Percentiles rank a stretch among this genome's conserved stretches.
These are phyloP conservation scores for Patiria pectinifera DNA, from an alignment of 53 echinoderm and acorn worm species.

Conservation along the genomic window DNA sequence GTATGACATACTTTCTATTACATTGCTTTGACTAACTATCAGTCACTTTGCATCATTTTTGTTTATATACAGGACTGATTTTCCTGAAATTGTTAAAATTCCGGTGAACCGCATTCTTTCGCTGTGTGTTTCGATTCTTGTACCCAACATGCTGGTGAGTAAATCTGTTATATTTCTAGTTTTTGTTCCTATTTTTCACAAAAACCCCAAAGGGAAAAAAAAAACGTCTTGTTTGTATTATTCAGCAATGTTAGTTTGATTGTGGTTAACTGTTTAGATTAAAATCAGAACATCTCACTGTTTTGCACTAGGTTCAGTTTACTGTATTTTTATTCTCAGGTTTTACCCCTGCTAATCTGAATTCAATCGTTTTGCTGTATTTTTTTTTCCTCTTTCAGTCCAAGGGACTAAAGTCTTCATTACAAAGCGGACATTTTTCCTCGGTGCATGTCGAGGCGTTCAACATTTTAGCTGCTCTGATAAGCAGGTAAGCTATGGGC, in stretches of 20 bases:
- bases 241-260: too few relatives aligned
- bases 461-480: slow-evolving; percentile 70
- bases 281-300: too few relatives aligned
- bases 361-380: not conserved
- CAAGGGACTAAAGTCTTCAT: slow-evolving; percentile 63
- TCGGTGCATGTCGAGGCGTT: slow-evolving; percentile 74
- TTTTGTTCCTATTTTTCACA: not conserved
- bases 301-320: too few relatives aligned
- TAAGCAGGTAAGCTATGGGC: slow-evolving; percentile 70
- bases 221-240: too few relatives aligned
- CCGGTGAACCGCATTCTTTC: slow-evolving; percentile 77
- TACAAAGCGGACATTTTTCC: slow-evolving; percentile 70
- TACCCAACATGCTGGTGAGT: slow-evolving; percentile 84
- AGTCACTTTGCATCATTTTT: not conserved
- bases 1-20: too few relatives aligned
- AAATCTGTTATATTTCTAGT: not conserved
- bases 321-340: too few relatives aligned
- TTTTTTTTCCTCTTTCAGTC: slow-evolving; percentile 60
- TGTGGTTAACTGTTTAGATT: too few relatives aligned
- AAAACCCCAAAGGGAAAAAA: too few relatives aligned
- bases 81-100: slow-evolving; percentile 73
- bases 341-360: too few relatives aligned
- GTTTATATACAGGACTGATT: slow-evolving; percentile 68
- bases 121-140: slow-evolving; percentile 72
- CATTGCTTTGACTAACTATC: not conserved